These are phyloP conservation scores for Alviniconcha marisindica DNA, from an alignment of 1,140 invertebrate genomes.

Conservation along the genomic window DNA sequence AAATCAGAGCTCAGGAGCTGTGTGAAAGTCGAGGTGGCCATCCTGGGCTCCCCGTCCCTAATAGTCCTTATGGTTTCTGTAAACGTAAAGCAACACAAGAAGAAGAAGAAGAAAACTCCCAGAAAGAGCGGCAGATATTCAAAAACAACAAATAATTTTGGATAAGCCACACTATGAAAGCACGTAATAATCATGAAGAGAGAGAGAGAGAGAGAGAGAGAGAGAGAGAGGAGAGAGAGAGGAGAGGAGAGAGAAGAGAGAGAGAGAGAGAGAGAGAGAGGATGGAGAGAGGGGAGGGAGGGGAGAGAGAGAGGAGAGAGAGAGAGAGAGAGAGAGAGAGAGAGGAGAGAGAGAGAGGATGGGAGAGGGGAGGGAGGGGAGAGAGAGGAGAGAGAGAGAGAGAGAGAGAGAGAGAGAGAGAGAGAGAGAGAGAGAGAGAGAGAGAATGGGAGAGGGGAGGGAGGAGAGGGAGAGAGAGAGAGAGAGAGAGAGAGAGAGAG, in stretches of 20 bases:
- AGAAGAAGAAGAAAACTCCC: too few species aligned
- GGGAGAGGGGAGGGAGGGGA: neutral
- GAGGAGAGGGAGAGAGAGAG: constrained; percentile 22
- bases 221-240: too few species aligned
- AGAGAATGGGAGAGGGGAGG: constrained; percentile 25
- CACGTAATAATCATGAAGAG: too few species aligned
- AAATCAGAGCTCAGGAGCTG: too few species aligned
- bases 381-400: neutral
- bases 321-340: neutral
- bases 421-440: neutral
- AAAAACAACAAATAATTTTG: too few species aligned
- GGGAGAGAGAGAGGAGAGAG: neutral
- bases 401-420: neutral
- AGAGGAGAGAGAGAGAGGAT: neutral
- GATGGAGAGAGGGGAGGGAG: neutral
- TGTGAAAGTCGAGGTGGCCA: too few species aligned
- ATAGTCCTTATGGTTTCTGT: too few species aligned
- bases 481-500: neutral
- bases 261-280: constrained; percentile 23
- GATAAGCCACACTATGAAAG: too few species aligned
- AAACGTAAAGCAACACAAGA: too few species aligned
- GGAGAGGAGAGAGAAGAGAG: neutral
- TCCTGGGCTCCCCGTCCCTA: too few species aligned
- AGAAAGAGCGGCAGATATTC: too few species aligned
- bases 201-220: too few species aligned